These are phyloP conservation scores for Ornithoptera alexandrae DNA, from an alignment of 2,888 invertebrate genomes.

Conservation along the genomic window DNA sequence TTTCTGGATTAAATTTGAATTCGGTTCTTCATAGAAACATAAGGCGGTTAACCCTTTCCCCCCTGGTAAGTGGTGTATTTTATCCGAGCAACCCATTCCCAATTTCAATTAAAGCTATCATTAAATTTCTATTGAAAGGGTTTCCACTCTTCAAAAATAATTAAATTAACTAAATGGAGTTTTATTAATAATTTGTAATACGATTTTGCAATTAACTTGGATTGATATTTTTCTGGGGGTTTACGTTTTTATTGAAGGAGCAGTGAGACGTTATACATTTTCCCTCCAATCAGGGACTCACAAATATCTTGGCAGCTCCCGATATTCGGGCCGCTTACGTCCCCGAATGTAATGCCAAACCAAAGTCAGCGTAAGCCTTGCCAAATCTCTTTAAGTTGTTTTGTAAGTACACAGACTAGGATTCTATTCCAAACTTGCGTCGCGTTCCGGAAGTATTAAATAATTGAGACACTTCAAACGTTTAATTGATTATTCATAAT, in stretches of 20 bases:
- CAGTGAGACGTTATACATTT: constrained; percentile 33
- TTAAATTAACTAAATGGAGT: neutral
- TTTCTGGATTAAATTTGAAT: constrained; percentile 25
- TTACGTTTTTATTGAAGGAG: neutral
- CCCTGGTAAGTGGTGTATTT: constrained; percentile 20
- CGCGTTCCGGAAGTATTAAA: constrained; percentile 26
- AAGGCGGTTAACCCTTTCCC: constrained; percentile 22
- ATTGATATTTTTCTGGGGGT: neutral
- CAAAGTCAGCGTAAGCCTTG: constrained; percentile 61
- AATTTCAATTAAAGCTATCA: constrained; percentile 13
- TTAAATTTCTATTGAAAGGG: constrained; percentile 9
- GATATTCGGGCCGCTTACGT: constrained; percentile 44
- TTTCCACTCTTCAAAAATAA: neutral
- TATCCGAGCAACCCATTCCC: constrained; percentile 13
- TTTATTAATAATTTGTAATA: constrained; percentile 1
- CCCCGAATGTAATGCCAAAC: constrained; percentile 50
- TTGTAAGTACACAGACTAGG: constrained; percentile 44
- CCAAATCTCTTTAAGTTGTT: constrained; percentile 67
- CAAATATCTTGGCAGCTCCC: constrained; percentile 53
- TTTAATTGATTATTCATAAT: constrained; percentile 9
- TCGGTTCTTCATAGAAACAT: constrained; percentile 3
- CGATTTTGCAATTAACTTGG: neutral
- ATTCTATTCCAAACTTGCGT: constrained; percentile 27
- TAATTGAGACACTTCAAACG: constrained; percentile 25
- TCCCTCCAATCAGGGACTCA: constrained; percentile 31